Percentiles rank a stretch among this genome's conserved stretches.
Evolutionary conservation across 2,113 vertebrate genomes (phyloP).

Genomic region (Haliaeetus leucogaster): DNA sequence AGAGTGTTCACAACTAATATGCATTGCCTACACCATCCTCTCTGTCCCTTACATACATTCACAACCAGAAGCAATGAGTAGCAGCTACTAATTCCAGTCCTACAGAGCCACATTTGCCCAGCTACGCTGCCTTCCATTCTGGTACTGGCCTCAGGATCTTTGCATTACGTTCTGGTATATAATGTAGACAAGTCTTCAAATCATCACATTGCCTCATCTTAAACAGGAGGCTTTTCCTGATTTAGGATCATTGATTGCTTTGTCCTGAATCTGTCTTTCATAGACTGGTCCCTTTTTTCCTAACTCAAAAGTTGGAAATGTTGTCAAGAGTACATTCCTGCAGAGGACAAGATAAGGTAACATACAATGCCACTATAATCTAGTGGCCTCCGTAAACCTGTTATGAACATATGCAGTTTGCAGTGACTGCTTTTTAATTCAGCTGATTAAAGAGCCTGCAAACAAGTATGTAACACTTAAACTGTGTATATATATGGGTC

Average conservation of each 20-base stretch:
- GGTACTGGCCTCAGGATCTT: neutral
- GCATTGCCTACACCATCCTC: neutral
- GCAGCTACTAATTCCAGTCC: neutral
- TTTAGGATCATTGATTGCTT: neutral
- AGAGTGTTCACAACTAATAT: neutral
- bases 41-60: neutral
- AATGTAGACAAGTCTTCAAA: neutral
- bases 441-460: neutral
- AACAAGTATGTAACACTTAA: neutral
- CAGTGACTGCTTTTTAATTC: neutral
- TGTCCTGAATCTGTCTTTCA: constrained; percentile 19
- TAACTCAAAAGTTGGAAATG: neutral
- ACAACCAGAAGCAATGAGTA: neutral
- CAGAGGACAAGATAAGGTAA: neutral
- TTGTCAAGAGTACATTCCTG: neutral
- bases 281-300: constrained; percentile 4
- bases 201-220: neutral
- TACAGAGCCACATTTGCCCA: neutral
- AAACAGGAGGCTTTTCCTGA: neutral
- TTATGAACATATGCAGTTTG: neutral
- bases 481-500: neutral
- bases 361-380: neutral
- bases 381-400: neutral
- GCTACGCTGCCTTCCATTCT: neutral
- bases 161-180: accelerated